Evolutionary conservation across 2,888 invertebrate species (phyloP), one percentile per base, ranked within the genome.

Genomic region (Euplexia lucipara): DNA sequence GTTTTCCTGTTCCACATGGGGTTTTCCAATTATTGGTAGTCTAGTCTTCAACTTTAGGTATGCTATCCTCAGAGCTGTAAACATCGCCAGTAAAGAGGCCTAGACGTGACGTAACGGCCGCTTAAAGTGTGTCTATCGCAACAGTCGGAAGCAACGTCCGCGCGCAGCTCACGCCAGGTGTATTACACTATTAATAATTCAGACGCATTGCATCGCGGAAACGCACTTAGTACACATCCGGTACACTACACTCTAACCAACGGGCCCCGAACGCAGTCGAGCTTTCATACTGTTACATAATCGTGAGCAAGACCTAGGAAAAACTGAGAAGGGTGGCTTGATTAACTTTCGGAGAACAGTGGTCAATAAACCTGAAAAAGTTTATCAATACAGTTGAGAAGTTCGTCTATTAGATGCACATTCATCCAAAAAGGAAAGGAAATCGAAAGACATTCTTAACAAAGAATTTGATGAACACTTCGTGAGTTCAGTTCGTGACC

Each of bases 181-280:
- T 82, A 82, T 85, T 83, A 82, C 81, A 49, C 61, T 61, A 49
- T 67, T 62, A 49, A 61, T 84, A 86, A 82, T 86, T 80, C 81
- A 82, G 73, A 70, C 83, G 85, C 84, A 81, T 76, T 74, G 75
- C 67, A 70, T 67, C 78, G 82, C 86, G 89, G 90, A 88, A 86
- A 84, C 83, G 79, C 78, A 74, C 69, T 76, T 67, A 68, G 73
- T 83, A 86, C 87, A 86, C 88, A 86, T 86, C 87, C 86, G 87
- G 79, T 71, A 70, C 62, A 59, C 75, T 64, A 63, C 53, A 61
- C 56, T 51, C 59, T 51, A 51, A 52, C 14, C 39, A 26, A 20
- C n/a, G 22, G 16, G 7, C 60, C 10, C 41, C 48, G 20, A 42
- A 20, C 47, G 53, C 30, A 37, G 37, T 9, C 47, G 32, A 12